A percentile compares a stretch with the other conserved stretches of the same genome.
Evolutionary conservation across 1,140 invertebrate genomes (phyloP).

Genomic region (Nephotettix cincticeps): DNA sequence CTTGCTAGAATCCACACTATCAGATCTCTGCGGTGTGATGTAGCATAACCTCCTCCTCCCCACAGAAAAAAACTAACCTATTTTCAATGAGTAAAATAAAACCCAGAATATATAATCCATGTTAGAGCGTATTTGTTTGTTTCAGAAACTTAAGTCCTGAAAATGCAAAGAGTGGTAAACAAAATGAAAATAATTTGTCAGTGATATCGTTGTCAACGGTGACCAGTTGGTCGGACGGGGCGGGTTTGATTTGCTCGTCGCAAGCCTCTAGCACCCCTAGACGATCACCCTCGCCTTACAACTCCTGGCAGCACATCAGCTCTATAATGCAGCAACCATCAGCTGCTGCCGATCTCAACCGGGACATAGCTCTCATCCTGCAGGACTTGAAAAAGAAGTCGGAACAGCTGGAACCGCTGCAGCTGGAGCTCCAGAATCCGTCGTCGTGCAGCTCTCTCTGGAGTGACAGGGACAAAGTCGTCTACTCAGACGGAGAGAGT

Average conservation of each 20-base stretch:
- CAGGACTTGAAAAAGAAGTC: neutral
- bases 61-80: no score
- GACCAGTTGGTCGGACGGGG: neutral
- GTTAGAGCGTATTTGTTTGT: no score
- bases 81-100: no score
- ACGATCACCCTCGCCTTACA: slow-evolving; percentile 11
- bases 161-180: no score
- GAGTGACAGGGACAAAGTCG: neutral
- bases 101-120: no score
- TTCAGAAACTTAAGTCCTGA: no score
- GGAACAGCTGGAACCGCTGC: neutral
- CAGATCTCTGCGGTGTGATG: no score
- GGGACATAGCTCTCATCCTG: neutral
- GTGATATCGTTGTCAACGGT: neutral
- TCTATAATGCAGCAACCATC: neutral
- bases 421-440: neutral
- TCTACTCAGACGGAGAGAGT: neutral
- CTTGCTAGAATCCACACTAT: no score
- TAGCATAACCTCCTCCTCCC: no score
- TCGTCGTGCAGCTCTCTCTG: neutral
- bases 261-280: slow-evolving; percentile 18
- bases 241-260: neutral
- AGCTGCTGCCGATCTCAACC: neutral
- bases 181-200: no score
- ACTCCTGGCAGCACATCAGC: slow-evolving; percentile 24